Percentiles rank a stretch among this genome's conserved stretches.
Evolutionary conservation across 2,888 invertebrate species (phyloP).

Genomic region (Drosophila nr. perissopoda): DNA sequence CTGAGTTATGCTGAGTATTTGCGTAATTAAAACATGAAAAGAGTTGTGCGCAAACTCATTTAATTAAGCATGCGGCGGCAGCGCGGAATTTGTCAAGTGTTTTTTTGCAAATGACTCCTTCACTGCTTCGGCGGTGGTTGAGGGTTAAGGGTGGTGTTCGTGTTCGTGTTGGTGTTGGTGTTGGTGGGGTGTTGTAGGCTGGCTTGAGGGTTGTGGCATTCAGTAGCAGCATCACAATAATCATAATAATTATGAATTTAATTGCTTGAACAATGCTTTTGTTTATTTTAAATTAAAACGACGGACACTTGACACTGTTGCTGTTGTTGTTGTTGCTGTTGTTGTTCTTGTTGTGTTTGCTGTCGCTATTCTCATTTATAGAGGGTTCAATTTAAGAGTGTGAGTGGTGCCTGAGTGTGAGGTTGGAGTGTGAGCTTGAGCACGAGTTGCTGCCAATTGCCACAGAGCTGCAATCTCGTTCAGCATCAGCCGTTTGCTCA

Average conservation of each 20-base stretch:
- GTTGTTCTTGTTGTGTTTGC: constrained; percentile 16
- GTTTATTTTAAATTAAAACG: constrained; percentile 69
- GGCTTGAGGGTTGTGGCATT: constrained; percentile 20
- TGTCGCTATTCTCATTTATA: background rate
- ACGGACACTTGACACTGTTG: constrained; percentile 58
- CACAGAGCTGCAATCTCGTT: constrained; percentile 10
- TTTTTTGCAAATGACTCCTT: constrained; percentile 27
- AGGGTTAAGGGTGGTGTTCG: constrained; percentile 9
- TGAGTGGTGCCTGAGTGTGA: background rate
- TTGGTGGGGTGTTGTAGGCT: constrained; percentile 1
- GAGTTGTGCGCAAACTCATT: constrained; percentile 78
- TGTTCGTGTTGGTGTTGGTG: constrained; percentile 1
- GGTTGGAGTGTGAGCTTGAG: constrained; percentile 1
- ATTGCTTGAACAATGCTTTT: constrained; percentile 70
- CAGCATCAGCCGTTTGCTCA: constrained; percentile 6
- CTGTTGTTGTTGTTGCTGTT: constrained; percentile 26
- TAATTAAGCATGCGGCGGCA: constrained; percentile 73
- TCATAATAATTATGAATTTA: constrained; percentile 65
- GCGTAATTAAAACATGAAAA: constrained; percentile 81
- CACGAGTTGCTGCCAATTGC: constrained; percentile 3
- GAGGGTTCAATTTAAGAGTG: constrained; percentile 7
- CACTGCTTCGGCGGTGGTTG: constrained; percentile 1
- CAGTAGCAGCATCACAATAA: constrained; percentile 44
- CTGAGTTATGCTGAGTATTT: constrained; percentile 75
- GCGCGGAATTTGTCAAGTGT: constrained; percentile 76